A percentile compares a stretch with the other conserved stretches of the same genome.
These are phyloP conservation scores for Pollicipes pollicipes DNA, from an alignment of 1,140 invertebrate species.

Conservation along the genomic window DNA sequence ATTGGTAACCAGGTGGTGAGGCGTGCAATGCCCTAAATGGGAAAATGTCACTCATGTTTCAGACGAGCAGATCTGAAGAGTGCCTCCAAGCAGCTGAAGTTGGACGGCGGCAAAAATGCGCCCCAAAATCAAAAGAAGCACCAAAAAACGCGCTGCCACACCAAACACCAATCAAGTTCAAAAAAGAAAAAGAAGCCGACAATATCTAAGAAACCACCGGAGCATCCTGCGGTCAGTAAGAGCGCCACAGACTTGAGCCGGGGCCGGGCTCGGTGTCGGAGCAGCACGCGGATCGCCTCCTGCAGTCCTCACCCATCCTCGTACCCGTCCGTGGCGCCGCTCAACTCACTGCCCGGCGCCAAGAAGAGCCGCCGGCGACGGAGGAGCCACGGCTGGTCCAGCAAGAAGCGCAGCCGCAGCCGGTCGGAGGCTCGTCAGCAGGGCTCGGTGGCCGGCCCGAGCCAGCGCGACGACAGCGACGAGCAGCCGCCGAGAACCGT, in stretches of 20 bases:
- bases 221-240: background rate
- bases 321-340: background rate
- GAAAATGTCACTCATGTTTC: too few relatives aligned
- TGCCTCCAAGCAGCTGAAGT: too few relatives aligned
- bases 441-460: background rate
- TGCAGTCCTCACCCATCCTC: background rate
- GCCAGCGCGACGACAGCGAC: background rate
- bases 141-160: too few relatives aligned
- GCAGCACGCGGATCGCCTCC: background rate
- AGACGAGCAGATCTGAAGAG: too few relatives aligned
- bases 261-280: background rate
- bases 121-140: background rate
- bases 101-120: background rate
- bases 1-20: too few relatives aligned
- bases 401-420: too few relatives aligned
- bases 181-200: background rate
- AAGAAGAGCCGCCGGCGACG: background rate
- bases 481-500: background rate
- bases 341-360: background rate
- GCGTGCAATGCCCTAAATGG: too few relatives aligned
- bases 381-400: too few relatives aligned
- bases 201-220: background rate
- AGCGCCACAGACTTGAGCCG: too few relatives aligned
- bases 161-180: background rate
- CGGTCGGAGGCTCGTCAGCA: background rate